Evolutionary conservation across 2,113 vertebrate genomes (phyloP), one percentile per base, ranked within the genome.

Genomic region (Helogale parvula): DNA sequence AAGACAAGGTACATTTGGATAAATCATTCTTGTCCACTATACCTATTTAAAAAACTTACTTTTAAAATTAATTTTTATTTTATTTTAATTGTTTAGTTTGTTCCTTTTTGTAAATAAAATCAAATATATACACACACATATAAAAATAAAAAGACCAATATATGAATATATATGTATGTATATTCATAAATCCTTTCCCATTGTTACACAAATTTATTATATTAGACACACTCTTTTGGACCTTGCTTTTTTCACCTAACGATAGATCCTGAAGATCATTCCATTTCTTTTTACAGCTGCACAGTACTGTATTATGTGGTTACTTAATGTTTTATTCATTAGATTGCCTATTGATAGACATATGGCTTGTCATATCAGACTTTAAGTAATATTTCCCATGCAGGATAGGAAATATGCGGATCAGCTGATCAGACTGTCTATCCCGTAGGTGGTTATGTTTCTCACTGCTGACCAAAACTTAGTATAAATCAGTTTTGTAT

Each of bases 261-360:
- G 45, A 33, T 76, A 65, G 47, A 93, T 45, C 21, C 41, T 77
- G 14, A 87, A 23, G 3, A 38, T 50, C 21, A 86, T 5, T 68
- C 25, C 27, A 6, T 47, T 92, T 57, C 77, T 93, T 84, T 91
- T 90, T 45, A 68, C 1, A 83, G n/a, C 29, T 38, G 7, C 63
- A 65, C 7, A 14, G 38, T 12, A 38, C 52, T 25, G 29, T 47
- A 14, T 31, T 52, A 47, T 29, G 23, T 95, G 35, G 29, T 65
- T 71, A 77, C 2, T 6, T 31, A 81, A 71, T 72, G 77, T 86
- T 95, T 86, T 79, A 79, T 93, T 97, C 63, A 87, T 72, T 63
- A 83, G 52, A 7, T 66, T 79, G 38, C 8, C 41, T 80, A 12
- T 13, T 80, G 82, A 63, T 66, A 90, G 76, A 87, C 4, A 71